Percentiles rank a stretch among this genome's conserved stretches.
phyloP scores from a whole-genome alignment of 2,888 invertebrate species.

The Philhelius pedissequus region DNA sequence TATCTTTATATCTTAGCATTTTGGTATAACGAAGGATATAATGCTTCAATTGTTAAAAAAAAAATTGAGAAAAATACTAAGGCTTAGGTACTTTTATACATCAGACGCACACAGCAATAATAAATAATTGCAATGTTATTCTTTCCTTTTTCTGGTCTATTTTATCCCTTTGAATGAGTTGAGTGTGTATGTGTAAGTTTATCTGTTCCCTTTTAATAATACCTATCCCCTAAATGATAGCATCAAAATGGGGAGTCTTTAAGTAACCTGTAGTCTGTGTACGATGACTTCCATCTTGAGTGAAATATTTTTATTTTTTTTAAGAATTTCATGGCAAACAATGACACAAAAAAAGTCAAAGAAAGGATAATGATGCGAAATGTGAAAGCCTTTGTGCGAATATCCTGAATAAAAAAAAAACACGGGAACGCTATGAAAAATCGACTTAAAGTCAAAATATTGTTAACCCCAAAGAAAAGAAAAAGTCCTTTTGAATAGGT shows the following conservation, averaged over 20 bases:
- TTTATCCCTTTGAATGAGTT: neutral
- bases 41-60: conserved; percentile 33
- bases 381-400: conserved; percentile 42
- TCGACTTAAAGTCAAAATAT: conserved; percentile 55
- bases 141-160: conserved; percentile 1
- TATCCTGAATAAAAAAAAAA: conserved; percentile 7
- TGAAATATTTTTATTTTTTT: neutral
- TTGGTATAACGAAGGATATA: neutral
- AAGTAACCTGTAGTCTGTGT: conserved; percentile 44
- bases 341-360: conserved; percentile 18
- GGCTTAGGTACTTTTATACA: neutral
- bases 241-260: conserved; percentile 25
- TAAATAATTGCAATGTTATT: conserved; percentile 60
- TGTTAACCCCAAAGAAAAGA: conserved; percentile 43
- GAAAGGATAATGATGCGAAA: conserved; percentile 62
- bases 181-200: neutral
- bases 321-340: neutral
- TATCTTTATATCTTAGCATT: neutral
- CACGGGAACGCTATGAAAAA: conserved; percentile 5
- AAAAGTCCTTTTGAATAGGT: conserved; percentile 14
- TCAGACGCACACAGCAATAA: conserved; percentile 38
- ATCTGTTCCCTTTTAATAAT: conserved; percentile 41
- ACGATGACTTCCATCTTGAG: conserved; percentile 32
- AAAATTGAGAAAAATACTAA: conserved; percentile 28
- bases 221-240: conserved; percentile 55